A percentile compares a stretch with the other conserved stretches of the same genome.
phyloP scores from a whole-genome alignment of 2,113 vertebrate species.

The Orientallactaga bullata region DNA sequence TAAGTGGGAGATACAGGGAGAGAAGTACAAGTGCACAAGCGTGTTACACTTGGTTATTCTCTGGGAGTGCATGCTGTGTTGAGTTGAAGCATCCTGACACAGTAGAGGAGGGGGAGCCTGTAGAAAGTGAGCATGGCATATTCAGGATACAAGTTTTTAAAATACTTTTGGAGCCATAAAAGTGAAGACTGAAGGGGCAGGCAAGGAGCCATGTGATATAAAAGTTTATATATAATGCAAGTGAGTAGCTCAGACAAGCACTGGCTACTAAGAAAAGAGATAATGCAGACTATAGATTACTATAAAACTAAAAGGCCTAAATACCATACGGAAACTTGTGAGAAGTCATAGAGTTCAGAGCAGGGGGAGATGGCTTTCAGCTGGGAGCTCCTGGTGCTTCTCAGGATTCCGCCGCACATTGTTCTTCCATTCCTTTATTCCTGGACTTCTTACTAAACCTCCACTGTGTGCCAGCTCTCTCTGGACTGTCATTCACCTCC shows the following conservation, averaged over 20 bases:
- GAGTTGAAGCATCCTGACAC: not conserved
- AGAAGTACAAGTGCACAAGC: not conserved
- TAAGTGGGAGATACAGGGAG: not conserved
- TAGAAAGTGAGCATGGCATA: not conserved
- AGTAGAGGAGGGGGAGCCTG: not conserved
- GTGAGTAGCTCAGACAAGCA: slow-evolving; percentile 26
- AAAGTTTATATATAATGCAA: slow-evolving; percentile 38
- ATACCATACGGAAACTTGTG: slow-evolving; percentile 11
- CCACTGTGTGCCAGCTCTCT: not conserved
- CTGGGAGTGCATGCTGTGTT: not conserved
- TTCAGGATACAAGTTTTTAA: slow-evolving; percentile 8
- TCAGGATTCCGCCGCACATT: slow-evolving; percentile 31
- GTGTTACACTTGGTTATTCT: not conserved
- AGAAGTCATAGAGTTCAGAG: not conserved
- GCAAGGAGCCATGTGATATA: not conserved
- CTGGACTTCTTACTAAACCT: slow-evolving; percentile 11
- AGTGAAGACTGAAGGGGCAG: slow-evolving; percentile 19
- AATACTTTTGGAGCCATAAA: slow-evolving; percentile 26
- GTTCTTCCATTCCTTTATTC: not conserved
- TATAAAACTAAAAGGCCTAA: not conserved
- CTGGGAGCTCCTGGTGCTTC: not conserved
- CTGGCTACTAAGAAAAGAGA: slow-evolving; percentile 39
- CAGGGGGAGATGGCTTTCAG: slow-evolving; percentile 17
- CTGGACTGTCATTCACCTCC: slow-evolving; percentile 15
- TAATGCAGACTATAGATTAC: not conserved